Conservation (phyloP, 2,113 vertebrate species). For the Canis aureus region DNA sequence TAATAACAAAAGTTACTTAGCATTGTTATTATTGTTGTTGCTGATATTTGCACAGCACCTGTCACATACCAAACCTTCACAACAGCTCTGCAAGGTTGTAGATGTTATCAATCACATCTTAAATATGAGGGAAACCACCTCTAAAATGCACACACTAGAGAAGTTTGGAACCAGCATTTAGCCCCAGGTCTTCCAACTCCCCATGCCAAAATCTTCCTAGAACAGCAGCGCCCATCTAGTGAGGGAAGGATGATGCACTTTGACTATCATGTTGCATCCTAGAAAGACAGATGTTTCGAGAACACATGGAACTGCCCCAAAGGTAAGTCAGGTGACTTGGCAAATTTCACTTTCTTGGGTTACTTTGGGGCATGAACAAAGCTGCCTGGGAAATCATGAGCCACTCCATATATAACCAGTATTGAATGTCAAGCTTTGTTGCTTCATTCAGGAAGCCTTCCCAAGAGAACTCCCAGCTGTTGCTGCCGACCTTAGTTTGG, state of each 20-base stretch:
- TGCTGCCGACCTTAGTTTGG: conserved; percentile 52
- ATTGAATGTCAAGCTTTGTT: conserved; percentile 52
- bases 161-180: background rate
- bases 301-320: background rate
- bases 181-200: background rate
- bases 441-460: conserved; percentile 66
- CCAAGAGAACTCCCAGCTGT: conserved; percentile 74
- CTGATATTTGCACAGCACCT: background rate
- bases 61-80: background rate
- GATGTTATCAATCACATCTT: background rate
- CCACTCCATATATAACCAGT: conserved; percentile 63
- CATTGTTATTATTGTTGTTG: background rate
- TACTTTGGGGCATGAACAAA: conserved; percentile 24
- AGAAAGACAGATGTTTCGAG: background rate
- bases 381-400: conserved; percentile 61
- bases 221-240: background rate
- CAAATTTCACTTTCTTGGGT: background rate
- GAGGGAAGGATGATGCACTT: background rate
- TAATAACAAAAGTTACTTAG: background rate
- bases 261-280: background rate
- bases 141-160: background rate
- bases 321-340: conserved; percentile 62
- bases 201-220: background rate
- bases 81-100: background rate
- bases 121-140: background rate